phyloP scores from a whole-genome alignment of 2,113 vertebrate species.

The Crotalus helleri region DNA sequence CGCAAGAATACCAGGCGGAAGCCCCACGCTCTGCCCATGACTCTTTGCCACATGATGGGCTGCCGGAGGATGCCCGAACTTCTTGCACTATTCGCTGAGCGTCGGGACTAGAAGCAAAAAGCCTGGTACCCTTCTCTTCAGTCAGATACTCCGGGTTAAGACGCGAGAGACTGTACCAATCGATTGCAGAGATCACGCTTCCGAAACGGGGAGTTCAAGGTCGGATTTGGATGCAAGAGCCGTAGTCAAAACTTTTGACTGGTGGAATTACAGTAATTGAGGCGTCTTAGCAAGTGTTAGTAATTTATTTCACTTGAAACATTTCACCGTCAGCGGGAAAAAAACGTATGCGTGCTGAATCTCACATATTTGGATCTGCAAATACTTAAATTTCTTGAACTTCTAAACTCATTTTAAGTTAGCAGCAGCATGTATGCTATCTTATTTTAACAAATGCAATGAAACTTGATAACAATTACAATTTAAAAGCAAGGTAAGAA shows the following conservation, averaged over 20 bases:
- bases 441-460: neutral
- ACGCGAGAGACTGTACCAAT: neutral
- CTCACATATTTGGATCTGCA: neutral
- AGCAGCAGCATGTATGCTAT: neutral
- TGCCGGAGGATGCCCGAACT: neutral
- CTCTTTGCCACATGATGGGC: neutral
- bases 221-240: neutral
- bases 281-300: neutral
- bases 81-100: neutral
- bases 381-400: neutral
- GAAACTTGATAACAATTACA: neutral
- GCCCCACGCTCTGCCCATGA: rapidly evolving
- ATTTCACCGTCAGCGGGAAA: neutral
- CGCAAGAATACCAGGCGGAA: neutral
- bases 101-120: neutral
- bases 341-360: too few species aligned
- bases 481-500: neutral
- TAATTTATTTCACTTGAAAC: neutral
- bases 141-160: neutral
- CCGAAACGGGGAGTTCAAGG: neutral
- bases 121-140: neutral
- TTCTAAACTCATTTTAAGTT: neutral
- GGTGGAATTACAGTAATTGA: neutral
- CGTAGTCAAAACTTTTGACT: neutral
- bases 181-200: neutral